Evolutionary conservation across 23 tunicate genomes (phyloP).

Genomic region (Aplidium turbinatum): DNA sequence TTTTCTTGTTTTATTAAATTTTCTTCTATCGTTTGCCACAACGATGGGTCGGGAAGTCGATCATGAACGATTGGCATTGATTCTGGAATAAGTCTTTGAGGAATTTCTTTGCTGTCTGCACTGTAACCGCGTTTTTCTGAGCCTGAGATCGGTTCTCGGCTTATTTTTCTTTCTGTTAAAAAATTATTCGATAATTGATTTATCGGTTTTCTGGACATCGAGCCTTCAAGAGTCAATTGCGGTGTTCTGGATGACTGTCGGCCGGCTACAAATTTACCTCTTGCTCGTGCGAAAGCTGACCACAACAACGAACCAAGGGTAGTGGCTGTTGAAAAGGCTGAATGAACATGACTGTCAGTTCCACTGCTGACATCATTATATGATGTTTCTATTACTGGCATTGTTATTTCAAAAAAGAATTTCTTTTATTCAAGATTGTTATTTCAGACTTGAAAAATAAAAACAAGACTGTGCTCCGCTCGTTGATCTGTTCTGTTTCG

Average conservation of each 20-base stretch:
- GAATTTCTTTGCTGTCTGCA: conserved; percentile 31
- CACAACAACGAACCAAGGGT: conserved; percentile 63
- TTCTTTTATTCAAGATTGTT: too few relatives aligned
- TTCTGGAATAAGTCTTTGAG: conserved; percentile 50
- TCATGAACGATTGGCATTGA: conserved; percentile 69
- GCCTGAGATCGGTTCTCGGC: conserved; percentile 18
- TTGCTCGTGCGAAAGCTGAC: conserved; percentile 55
- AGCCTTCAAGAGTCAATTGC: conserved; percentile 13
- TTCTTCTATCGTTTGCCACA: conserved; percentile 65
- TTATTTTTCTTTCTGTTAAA: background rate
- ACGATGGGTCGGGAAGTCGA: conserved; percentile 68
- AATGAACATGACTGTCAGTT: background rate
- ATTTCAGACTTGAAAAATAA: too few relatives aligned
- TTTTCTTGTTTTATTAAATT: conserved; percentile 31
- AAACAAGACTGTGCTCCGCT: too few relatives aligned
- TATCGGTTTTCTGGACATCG: conserved; percentile 48
- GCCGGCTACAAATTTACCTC: conserved; percentile 10
- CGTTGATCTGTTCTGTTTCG: too few relatives aligned
- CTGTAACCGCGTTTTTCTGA: conserved; percentile 3
- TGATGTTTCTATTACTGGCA: too few relatives aligned
- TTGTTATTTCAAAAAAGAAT: too few relatives aligned
- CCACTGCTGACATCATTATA: too few relatives aligned
- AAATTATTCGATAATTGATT: conserved; percentile 25
- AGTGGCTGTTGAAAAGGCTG: conserved; percentile 46
- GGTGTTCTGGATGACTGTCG: conserved; percentile 17